phyloP scores from a whole-genome alignment of 1,140 invertebrate species.

The Aleiodes sp. region DNA sequence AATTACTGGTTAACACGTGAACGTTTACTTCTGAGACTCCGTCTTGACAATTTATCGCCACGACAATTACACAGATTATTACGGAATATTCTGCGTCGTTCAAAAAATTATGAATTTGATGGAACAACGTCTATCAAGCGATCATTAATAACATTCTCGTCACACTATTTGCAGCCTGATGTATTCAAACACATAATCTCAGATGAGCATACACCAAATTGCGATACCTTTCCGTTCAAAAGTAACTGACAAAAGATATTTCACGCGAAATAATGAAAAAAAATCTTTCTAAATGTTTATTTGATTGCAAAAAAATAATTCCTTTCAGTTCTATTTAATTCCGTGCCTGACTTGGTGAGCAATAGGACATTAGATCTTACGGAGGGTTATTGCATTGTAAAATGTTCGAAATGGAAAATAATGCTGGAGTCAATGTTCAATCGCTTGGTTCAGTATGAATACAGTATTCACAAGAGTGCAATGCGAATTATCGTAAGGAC shows the following conservation, averaged over 20 bases:
- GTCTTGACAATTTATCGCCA: constrained; percentile 49
- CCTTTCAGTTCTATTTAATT: constrained; percentile 65
- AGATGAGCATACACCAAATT: constrained; percentile 43
- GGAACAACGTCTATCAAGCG: constrained; percentile 37
- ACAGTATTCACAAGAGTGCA: constrained; percentile 45
- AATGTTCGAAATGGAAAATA: constrained; percentile 70
- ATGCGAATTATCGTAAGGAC: constrained; percentile 44
- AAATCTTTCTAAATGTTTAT: constrained; percentile 50
- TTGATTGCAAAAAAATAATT: constrained; percentile 49
- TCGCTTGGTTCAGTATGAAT: constrained; percentile 60
- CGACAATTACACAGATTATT: constrained; percentile 55
- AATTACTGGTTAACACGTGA: constrained; percentile 55
- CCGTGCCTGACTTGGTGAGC: constrained; percentile 66
- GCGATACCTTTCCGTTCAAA: constrained; percentile 45
- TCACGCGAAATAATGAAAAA: constrained; percentile 43
- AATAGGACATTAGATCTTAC: constrained; percentile 64
- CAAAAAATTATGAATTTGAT: constrained; percentile 38
- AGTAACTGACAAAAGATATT: constrained; percentile 44
- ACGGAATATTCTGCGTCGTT: constrained; percentile 45
- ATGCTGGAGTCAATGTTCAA: constrained; percentile 65
- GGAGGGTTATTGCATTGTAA: constrained; percentile 64
- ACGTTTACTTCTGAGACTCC: constrained; percentile 50
- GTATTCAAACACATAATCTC: constrained; percentile 53
- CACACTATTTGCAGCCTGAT: constrained; percentile 44
- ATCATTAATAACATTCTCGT: constrained; percentile 43